Base-by-base conservation (phyloP, 1,140 invertebrate genomes). In the Trichonephila clavata region DNA sequence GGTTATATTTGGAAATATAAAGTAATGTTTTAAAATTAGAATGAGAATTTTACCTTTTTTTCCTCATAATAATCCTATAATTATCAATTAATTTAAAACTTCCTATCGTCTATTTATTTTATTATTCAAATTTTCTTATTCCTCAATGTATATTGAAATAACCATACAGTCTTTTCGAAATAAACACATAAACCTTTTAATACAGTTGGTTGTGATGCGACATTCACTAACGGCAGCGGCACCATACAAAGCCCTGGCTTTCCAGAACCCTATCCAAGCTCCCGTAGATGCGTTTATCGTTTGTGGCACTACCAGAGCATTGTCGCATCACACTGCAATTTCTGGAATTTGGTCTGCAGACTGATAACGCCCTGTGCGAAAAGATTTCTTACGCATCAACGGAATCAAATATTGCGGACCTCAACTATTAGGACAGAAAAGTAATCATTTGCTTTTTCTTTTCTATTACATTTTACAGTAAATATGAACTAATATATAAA, bases 321-420 rank as follows among this genome's bases (percentile, higher is more conserved):
- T 95, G 95, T 80, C 43, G 86, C 4, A 93, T 95, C 18, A 81
- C 94, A 18, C 88, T 95, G 10, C 93, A 94, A 8, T 95, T 95
- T 90, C 92, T 94, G 27, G 91, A 95, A 50, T 95, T 95, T 84
- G 59, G 89, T 8, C 81, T 95, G 2, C 94, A 95, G 27, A 27
- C 94, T 0, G 89, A 93, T 20, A 94, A 93, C 61, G 93, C 94
- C 1, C 63, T 81, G 5, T 95, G 95, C 71, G 92, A 94, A 50
- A 61, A 87, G 95, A 95, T 57, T 95, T 94, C 77, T 50, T 95
- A 43, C 93, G 95, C 87, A 94, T 95, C n/a, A 94, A 95, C 80
- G 94, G 94, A 21, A 92, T 95, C 60, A 92, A 94, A 39, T 95
- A 95, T 90, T 95, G 95, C 91, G 95, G 95, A 16, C 91, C 89